Base-by-base conservation (phyloP, 2,797 vertebrate species). In the Microcaecilia unicolor region DNA sequence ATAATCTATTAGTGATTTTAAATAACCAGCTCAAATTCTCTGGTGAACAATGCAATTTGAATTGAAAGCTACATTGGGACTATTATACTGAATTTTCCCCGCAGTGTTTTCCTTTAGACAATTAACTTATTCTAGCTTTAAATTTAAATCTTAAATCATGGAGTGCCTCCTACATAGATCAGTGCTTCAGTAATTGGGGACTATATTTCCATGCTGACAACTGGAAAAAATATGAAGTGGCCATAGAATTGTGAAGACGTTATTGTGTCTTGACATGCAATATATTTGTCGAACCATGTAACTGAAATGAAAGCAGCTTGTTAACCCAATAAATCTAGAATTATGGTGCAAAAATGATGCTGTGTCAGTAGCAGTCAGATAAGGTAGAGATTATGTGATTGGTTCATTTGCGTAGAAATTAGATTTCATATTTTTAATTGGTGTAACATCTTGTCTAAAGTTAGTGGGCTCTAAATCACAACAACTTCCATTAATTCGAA, bases 371-470 rank as follows among this genome's bases (percentile, higher is more conserved):
- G 60, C 50, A 42, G 41, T 58, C 63, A 67, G 67, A 70, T 74
- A 70, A 63, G 58, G 75, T 59, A 69, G 78, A 70, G 52, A 72
- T 75, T 68, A 74, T 55, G 63, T 68, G 61, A 72, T 67, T 61
- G 58, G 67, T n/a, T n/a, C n/a, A n/a, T 75, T 59, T 61, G 64
- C 54, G 49, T 65, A 64, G 75, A 80, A 80, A 77, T 74, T 80
- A 70, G 78, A 51, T 52, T 72, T 61, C 41, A n/a, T 74, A 59
- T 51, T 73, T 75, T 77, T 78, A 81, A 85, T 80, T 74, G 67
- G 67, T 58, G 53, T 70, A 64, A 76, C 70, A 83, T 79, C 75
- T 77, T 81, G 66, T 61, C 61, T 42, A 24, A 54, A 44, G 43
- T 63, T 67, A 54, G 41, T 37, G 37, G 51, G 28, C 29, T 74